Evolutionary conservation across 1,140 invertebrate species (phyloP).

Genomic region (Drosophila melanogaster): Release_6_plus_ISO1_MT NT_033779.5:4459001-4459500

Average conservation of each 20-base stretch:
- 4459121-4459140: constrained; percentile 89
- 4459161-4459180: constrained; percentile 90
- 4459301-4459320: constrained; percentile 88
- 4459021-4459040: constrained; percentile 90
- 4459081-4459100: constrained; percentile 87
- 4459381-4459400: constrained; percentile 88
- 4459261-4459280: constrained; percentile 93
- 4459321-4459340: constrained; percentile 88
- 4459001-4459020: constrained; percentile 88
- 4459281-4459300: constrained; percentile 89
- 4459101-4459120: constrained; percentile 88
- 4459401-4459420: constrained; percentile 89
- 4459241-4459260: neutral
- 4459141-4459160: constrained; percentile 91
- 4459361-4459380: constrained; percentile 87
- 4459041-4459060: constrained; percentile 91
- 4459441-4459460: neutral
- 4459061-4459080: constrained; percentile 92
- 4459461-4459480: neutral
- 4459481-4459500: constrained; percentile 77
- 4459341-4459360: constrained; percentile 89
- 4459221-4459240: neutral
- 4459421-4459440: constrained; percentile 61
- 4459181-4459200: constrained; percentile 90
- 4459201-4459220: constrained; percentile 88